Evolutionary conservation across 1,140 invertebrate species (phyloP).

Genomic region (Theocolax elegans): DNA sequence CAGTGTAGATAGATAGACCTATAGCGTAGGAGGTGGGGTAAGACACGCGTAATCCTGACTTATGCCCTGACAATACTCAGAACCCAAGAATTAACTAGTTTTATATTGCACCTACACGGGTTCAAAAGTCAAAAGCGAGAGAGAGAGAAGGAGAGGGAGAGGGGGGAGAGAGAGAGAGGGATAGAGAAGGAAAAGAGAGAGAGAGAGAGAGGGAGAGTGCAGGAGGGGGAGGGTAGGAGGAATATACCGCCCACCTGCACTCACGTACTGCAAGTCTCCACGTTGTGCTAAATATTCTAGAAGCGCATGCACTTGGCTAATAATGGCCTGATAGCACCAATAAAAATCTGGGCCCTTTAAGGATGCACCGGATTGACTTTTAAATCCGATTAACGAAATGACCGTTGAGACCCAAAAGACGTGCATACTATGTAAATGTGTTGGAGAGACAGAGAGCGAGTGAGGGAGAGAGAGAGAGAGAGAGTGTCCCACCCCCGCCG

Average conservation of each 20-base stretch:
- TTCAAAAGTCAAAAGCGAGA: constrained; percentile 12
- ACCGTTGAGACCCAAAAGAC: no score
- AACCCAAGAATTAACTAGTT: constrained; percentile 5
- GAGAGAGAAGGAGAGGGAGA: not conserved
- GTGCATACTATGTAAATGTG: no score
- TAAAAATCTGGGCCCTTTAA: constrained; percentile 20
- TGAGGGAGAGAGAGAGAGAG: constrained; percentile 14
- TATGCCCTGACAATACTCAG: not conserved
- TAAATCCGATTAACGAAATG: constrained; percentile 12
- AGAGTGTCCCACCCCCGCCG: not conserved
- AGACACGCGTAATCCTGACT: constrained; percentile 11
- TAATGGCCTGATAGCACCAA: constrained; percentile 33
- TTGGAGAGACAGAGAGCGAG: constrained; percentile 9
- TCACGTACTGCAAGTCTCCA: not conserved
- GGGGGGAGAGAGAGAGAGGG: no score
- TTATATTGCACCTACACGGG: constrained; percentile 7
- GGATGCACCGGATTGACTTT: constrained; percentile 27
- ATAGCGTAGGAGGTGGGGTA: no score
- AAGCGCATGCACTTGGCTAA: not conserved
- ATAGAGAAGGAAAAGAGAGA: no score
- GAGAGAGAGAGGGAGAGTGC: no score
- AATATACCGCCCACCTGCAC: not conserved
- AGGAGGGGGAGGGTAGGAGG: no score
- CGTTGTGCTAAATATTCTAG: no score
- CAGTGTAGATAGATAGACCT: no score